Percentiles rank a stretch among this genome's conserved stretches.
These are phyloP conservation scores for Eupithecia subumbrata DNA, from an alignment of 2,888 invertebrate species.

Conservation along the genomic window DNA sequence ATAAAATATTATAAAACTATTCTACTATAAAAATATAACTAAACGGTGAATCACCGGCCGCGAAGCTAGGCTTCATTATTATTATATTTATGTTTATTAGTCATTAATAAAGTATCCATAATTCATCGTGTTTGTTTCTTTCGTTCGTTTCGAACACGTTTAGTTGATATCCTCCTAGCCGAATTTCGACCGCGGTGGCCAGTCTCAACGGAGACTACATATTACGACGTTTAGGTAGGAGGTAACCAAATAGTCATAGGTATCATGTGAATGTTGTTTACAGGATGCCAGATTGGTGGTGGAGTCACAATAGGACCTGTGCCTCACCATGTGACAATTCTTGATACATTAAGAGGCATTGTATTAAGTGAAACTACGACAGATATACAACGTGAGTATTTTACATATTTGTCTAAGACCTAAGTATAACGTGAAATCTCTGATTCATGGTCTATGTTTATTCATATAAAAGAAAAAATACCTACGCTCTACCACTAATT, in stretches of 20 bases:
- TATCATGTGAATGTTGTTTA: conserved; percentile 31
- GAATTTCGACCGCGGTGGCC: too few relatives aligned
- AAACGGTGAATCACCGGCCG: too few relatives aligned
- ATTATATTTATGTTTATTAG: too few relatives aligned
- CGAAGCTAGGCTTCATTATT: too few relatives aligned
- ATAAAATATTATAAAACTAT: too few relatives aligned
- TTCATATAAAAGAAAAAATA: neutral
- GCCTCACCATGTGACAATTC: conserved; percentile 35
- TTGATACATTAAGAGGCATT: conserved; percentile 62
- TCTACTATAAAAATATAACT: too few relatives aligned
- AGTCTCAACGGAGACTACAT: too few relatives aligned
- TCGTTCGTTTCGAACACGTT: neutral
- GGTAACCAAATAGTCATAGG: too few relatives aligned
- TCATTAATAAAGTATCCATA: neutral
- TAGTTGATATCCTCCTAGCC: neutral
- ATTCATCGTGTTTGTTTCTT: neutral
- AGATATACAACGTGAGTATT: conserved; percentile 58
- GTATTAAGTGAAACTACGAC: conserved; percentile 54
- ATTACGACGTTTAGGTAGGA: too few relatives aligned
- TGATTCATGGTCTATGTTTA: neutral
- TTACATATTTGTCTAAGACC: neutral
- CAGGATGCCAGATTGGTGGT: conserved; percentile 66
- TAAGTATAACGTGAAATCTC: too few relatives aligned
- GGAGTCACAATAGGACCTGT: conserved; percentile 53
- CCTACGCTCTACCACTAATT: neutral